Conservation (phyloP, 2,797 vertebrate genomes). For the Tiaroga cobitis region DNA sequence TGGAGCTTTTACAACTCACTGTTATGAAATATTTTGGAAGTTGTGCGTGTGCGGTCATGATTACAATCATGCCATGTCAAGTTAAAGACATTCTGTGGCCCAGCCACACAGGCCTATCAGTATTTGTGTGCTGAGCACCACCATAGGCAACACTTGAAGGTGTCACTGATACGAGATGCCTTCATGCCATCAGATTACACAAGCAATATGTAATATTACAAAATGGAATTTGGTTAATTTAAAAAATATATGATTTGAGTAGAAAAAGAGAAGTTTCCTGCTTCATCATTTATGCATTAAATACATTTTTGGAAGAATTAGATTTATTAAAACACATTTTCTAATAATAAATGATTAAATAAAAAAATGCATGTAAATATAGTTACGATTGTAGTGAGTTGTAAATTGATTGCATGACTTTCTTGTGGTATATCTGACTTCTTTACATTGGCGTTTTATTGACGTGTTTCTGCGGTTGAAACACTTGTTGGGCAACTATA, state of each 20-base stretch:
- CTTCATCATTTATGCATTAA: neutral
- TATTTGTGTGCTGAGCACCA: constrained; percentile 13
- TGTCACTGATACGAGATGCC: neutral
- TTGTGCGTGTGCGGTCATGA: constrained; percentile 6
- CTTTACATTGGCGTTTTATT: neutral
- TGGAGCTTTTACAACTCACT: neutral
- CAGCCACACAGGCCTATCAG: neutral
- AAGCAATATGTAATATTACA: neutral
- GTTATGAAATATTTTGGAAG: neutral
- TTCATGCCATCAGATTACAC: neutral
- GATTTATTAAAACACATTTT: neutral
- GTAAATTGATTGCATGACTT: neutral
- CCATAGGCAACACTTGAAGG: neutral
- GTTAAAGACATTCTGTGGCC: neutral
- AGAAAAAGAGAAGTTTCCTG: neutral
- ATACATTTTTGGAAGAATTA: neutral
- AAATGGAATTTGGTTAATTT: neutral
- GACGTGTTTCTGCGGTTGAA: neutral
- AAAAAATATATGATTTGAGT: neutral
- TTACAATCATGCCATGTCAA: neutral
- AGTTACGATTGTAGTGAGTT: neutral
- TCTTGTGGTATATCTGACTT: no score
- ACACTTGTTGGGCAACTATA: neutral
- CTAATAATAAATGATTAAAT: neutral
- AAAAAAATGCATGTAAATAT: neutral